Percentiles rank a stretch among this genome's conserved stretches.
phyloP scores from a whole-genome alignment of 1,140 invertebrate genomes.

The Muscidifurax raptorellus region DNA sequence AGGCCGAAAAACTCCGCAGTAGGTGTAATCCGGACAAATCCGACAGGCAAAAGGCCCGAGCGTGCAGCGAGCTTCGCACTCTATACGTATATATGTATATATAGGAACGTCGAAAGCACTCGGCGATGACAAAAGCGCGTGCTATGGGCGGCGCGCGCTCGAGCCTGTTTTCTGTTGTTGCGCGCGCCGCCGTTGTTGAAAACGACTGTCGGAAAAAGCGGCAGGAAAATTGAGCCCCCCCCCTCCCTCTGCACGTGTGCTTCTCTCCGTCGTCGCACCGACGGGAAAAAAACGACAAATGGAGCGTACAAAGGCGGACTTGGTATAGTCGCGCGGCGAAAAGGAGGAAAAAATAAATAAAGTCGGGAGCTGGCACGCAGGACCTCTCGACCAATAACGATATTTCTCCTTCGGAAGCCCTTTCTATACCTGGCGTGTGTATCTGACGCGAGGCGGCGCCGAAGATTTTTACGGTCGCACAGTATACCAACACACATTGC shows the following conservation, averaged over 20 bases:
- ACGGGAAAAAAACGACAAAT: not conserved
- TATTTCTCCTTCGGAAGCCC: not conserved
- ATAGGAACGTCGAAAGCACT: slow-evolving; percentile 32
- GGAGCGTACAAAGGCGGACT: not conserved
- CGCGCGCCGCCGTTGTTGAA: not conserved
- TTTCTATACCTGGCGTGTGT: not conserved
- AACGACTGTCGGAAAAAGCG: not conserved
- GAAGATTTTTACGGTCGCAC: slow-evolving; percentile 24
- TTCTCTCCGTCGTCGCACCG: too few relatives aligned
- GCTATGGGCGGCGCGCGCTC: not conserved
- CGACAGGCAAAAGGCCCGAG: slow-evolving; percentile 15
- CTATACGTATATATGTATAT: not conserved
- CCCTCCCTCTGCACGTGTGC: too few relatives aligned
- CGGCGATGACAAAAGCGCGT: not conserved
- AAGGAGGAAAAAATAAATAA: not conserved
- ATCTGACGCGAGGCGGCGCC: not conserved
- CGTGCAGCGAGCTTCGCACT: too few relatives aligned
- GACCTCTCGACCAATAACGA: slow-evolving; percentile 2
- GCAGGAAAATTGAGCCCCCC: not conserved
- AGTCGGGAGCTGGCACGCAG: not conserved
- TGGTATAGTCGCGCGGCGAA: not conserved
- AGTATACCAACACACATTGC: not conserved
- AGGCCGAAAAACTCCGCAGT: not conserved
- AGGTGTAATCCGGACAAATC: slow-evolving; percentile 8
- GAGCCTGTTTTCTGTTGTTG: not conserved